These are phyloP conservation scores for Odontocerum albicorne DNA, from an alignment of 2,888 invertebrate genomes.

Conservation along the genomic window DNA sequence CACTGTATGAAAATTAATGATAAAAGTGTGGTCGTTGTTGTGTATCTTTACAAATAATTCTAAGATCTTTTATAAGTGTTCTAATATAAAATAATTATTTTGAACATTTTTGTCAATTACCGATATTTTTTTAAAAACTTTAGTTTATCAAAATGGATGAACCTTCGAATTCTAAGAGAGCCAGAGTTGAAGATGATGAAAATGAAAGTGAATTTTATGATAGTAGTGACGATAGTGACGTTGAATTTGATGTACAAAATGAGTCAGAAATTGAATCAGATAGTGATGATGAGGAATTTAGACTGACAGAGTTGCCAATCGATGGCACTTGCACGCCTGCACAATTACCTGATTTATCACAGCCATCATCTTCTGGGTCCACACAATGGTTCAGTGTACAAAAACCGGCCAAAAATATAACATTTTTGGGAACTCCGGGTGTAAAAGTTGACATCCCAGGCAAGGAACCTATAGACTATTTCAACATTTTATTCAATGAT, in stretches of 20 bases:
- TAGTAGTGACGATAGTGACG: constrained; percentile 5
- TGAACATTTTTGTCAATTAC: too few relatives aligned
- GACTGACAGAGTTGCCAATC: not conserved
- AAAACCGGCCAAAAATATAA: not conserved
- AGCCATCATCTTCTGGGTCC: not conserved
- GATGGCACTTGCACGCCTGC: not conserved
- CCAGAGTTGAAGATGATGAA: constrained; percentile 7
- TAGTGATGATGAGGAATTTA: constrained; percentile 3
- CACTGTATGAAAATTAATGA: too few relatives aligned
- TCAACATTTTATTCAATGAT: too few relatives aligned
- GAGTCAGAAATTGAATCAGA: constrained; percentile 5
- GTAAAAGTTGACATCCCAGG: not conserved
- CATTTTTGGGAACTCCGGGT: not conserved
- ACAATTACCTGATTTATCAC: not conserved
- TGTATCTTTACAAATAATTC: too few relatives aligned
- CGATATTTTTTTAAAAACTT: too few relatives aligned
- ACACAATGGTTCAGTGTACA: not conserved
- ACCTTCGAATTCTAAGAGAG: constrained; percentile 8
- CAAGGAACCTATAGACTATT: not conserved
- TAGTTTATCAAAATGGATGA: too few relatives aligned
- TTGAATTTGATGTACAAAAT: constrained; percentile 8
- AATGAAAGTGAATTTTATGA: constrained; percentile 10
- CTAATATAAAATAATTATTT: too few relatives aligned
- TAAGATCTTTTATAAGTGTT: too few relatives aligned
- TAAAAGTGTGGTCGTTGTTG: too few relatives aligned